A percentile compares a stretch with the other conserved stretches of the same genome.
Evolutionary conservation across 2,888 invertebrate genomes (phyloP).

Genomic region (Parnassius mnemosyne): DNA sequence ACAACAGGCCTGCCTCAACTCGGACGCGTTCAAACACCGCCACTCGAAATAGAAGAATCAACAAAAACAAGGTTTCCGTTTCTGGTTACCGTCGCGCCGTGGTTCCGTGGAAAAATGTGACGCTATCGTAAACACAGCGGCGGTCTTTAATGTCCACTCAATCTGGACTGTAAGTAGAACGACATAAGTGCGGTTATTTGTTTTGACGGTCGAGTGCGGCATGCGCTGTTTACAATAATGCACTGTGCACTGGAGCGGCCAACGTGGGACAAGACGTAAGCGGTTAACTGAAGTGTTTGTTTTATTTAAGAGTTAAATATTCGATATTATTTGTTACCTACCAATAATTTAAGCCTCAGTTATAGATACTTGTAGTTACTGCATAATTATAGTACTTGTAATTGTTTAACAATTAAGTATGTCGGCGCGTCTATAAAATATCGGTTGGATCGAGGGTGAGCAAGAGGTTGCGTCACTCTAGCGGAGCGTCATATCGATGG

Average conservation of each 20-base stretch:
- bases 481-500: too few relatives aligned
- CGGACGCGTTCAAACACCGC: slow-evolving; percentile 8
- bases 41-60: slow-evolving; percentile 18
- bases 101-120: slow-evolving; percentile 12
- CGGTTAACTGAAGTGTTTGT: neutral
- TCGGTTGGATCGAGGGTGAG: too few relatives aligned
- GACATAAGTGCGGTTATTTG: neutral
- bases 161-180: neutral
- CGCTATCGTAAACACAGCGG: slow-evolving; percentile 3
- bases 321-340: too few relatives aligned
- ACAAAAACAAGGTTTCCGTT: slow-evolving; percentile 21
- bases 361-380: too few relatives aligned
- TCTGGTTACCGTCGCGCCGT: slow-evolving; percentile 19
- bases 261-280: slow-evolving; percentile 15
- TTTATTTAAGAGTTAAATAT: too few relatives aligned
- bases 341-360: too few relatives aligned
- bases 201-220: neutral
- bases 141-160: neutral
- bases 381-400: too few relatives aligned
- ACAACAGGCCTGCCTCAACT: slow-evolving; percentile 14
- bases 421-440: too few relatives aligned
- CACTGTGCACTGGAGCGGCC: slow-evolving; percentile 23
- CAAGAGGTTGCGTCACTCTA: too few relatives aligned
- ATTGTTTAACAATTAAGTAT: too few relatives aligned
- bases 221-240: slow-evolving; percentile 26